Base-by-base conservation (phyloP, 2,113 vertebrate genomes). In the Epinephelus fuscoguttatus region DNA sequence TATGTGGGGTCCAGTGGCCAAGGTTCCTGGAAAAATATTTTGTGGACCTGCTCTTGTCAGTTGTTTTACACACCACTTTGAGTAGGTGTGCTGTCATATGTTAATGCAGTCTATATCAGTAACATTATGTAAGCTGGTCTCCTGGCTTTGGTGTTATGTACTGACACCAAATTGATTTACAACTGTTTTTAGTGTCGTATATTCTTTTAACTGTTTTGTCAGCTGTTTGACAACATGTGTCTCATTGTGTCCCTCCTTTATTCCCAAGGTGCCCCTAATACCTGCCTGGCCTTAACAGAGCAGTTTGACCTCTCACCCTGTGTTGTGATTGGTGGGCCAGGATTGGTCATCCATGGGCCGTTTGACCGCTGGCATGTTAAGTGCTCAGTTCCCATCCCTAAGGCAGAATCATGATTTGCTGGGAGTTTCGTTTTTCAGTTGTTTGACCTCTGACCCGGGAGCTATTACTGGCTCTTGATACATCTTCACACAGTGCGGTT, bases 291-390 rank as follows among this genome's bases (percentile, higher is more conserved):
- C 85, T 82, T 78, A 57, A 75, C 80, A 75, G 84, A 91, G 88
- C 71, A 85, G 85, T 75, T 92, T 91, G 91, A 92, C 91, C 89
- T 73, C 66, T 89, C 73, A 86, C 83, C 90, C 78, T 70, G 27
- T 78, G 86, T 85, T 91, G 85, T 91, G 86, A 90, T 93, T 94
- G 90, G 85, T 78, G 71, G 70, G 27, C 81, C 80, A 71, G 57
- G 70, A 63, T 64, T 87, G 87, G 87, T 86, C 87, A 85, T 82
- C 86, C 84, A 91, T 67, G 89, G 91, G 81, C 88, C 52, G 77
- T 89, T 91, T 91, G 86, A 84, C 81, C 66, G 70, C 63, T 82
- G 92, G 91, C 82, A 89, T 90, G 82, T 93, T 91, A 93, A 94
- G 91, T 94, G 88, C 87, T 90, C 23, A 62, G 82, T 90, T 92